A percentile compares a stretch with the other conserved stretches of the same genome.
Evolutionary conservation across 2,113 vertebrate species (phyloP).

Genomic region (Oryzias curvinotus): DNA sequence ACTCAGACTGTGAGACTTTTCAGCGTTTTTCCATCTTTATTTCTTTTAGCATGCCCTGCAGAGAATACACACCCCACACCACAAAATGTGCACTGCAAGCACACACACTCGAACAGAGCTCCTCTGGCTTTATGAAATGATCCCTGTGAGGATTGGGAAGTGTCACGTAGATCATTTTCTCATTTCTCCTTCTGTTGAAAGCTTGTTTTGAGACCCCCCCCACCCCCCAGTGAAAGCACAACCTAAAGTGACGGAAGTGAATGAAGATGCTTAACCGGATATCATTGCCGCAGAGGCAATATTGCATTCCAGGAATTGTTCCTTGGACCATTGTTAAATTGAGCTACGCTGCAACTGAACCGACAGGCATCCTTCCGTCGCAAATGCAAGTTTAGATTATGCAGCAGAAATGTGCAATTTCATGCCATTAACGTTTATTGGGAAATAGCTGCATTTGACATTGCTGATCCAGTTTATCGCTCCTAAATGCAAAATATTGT

Average conservation of each 20-base stretch:
- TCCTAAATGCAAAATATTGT: slow-evolving; percentile 23
- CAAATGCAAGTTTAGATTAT: slow-evolving; percentile 37
- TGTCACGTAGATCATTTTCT: slow-evolving; percentile 68
- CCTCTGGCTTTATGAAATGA: slow-evolving; percentile 55
- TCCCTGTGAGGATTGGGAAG: slow-evolving; percentile 47
- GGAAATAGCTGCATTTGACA: slow-evolving; percentile 9
- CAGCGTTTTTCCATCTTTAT: slow-evolving; percentile 25
- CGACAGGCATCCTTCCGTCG: slow-evolving; percentile 35
- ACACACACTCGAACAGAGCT: slow-evolving; percentile 16
- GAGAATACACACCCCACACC: neutral
- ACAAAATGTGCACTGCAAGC: slow-evolving; percentile 3
- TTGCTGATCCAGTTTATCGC: neutral
- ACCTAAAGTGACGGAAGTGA: slow-evolving; percentile 48
- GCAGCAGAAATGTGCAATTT: slow-evolving; percentile 4
- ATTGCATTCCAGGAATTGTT: slow-evolving; percentile 52
- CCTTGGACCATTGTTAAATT: slow-evolving; percentile 44
- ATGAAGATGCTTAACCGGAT: slow-evolving; percentile 52
- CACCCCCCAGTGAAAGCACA: slow-evolving; percentile 16
- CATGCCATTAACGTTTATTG: slow-evolving; percentile 11
- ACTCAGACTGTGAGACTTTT: no score
- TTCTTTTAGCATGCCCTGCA: slow-evolving; percentile 22
- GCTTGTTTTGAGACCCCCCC: slow-evolving; percentile 44
- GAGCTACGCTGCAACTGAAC: slow-evolving; percentile 34
- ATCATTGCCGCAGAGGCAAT: slow-evolving; percentile 47
- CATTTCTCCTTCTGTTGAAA: slow-evolving; percentile 63